Conservation (phyloP, 1,140 invertebrate genomes). For the Drosophila novamexicana region DNA sequence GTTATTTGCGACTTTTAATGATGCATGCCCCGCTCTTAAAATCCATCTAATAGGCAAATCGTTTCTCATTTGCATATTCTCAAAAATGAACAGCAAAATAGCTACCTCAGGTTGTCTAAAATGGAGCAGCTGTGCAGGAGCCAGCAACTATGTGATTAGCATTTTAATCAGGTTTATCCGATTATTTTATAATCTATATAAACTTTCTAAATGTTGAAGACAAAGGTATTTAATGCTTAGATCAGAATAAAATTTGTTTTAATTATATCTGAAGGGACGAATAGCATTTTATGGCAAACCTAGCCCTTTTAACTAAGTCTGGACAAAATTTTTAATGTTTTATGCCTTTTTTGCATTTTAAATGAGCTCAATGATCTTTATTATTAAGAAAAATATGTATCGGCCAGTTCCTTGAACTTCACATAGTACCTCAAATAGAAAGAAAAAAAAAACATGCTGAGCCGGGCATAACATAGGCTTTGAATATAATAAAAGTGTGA, state of each 20-base stretch:
- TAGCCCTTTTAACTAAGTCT: no score
- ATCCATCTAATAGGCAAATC: slow-evolving; percentile 1
- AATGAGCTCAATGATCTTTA: slow-evolving; percentile 13
- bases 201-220: slow-evolving; percentile 1
- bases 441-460: slow-evolving; percentile 5
- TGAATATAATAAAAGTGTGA: slow-evolving; percentile 16
- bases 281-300: no score
- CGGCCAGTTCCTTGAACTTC: slow-evolving; percentile 75
- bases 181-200: not conserved
- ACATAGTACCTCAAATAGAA: slow-evolving; percentile 41
- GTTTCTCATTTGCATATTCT: slow-evolving; percentile 32
- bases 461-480: not conserved
- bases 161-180: slow-evolving; percentile 18
- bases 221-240: not conserved
- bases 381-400: slow-evolving; percentile 18
- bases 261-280: not conserved
- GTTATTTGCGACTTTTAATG: slow-evolving; percentile 2
- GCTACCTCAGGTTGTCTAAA: slow-evolving; percentile 43
- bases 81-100: not conserved
- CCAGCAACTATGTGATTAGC: slow-evolving; percentile 8
- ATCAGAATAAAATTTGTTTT: no score
- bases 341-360: not conserved
- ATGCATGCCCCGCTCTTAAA: slow-evolving; percentile 14
- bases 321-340: no score
- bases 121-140: slow-evolving; percentile 44